phyloP scores from a whole-genome alignment of 1,140 invertebrate genomes.

The Eumeta japonica region DNA sequence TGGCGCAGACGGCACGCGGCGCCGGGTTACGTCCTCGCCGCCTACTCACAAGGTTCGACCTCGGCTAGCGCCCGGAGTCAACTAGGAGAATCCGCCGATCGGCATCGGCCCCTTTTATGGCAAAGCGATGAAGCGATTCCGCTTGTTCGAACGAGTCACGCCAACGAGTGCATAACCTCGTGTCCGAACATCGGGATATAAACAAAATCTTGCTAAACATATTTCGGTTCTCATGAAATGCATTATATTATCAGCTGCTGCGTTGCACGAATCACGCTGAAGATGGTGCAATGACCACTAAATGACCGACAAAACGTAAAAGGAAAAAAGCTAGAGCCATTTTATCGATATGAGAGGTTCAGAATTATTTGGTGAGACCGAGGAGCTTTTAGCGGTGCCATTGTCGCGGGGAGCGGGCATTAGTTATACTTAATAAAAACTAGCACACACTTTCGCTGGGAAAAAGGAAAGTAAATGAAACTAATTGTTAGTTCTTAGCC shows the following conservation, averaged over 20 bases:
- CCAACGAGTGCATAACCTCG: conserved; percentile 30
- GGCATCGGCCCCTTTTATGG: no score
- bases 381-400: conserved; percentile 10
- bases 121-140: no score
- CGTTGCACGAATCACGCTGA: conserved; percentile 21
- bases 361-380: conserved; percentile 4
- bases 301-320: conserved; percentile 13
- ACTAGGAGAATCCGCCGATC: no score
- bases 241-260: conserved; percentile 26
- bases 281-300: conserved; percentile 13
- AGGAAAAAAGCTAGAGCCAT: conserved; percentile 4
- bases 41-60: no score
- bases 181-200: conserved; percentile 25
- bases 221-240: conserved; percentile 28
- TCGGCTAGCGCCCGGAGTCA: no score
- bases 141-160: not conserved
- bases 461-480: conserved; percentile 20
- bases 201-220: conserved; percentile 30
- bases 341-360: conserved; percentile 8
- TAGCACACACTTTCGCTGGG: conserved; percentile 37
- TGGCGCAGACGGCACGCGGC: no score
- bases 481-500: not conserved
- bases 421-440: conserved; percentile 27
- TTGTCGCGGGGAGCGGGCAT: conserved; percentile 26
- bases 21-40: no score